A percentile compares a stretch with the other conserved stretches of the same genome.
Conservation (phyloP, 2,797 vertebrate species). For the Emys orbicularis region DNA sequence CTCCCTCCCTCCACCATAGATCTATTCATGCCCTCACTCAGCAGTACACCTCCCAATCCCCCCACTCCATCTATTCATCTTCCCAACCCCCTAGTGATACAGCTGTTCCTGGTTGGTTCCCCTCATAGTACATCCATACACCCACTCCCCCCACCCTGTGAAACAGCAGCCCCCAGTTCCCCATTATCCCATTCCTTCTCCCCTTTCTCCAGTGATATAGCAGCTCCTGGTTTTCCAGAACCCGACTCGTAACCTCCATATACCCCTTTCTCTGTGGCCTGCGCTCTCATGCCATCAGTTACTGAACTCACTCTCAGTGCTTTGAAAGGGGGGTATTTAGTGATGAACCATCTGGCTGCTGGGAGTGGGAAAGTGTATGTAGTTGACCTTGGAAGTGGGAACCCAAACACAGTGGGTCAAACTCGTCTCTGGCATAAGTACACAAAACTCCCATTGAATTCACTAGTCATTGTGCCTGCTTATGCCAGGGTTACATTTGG, state of each 20-base stretch:
- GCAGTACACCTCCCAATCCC: neutral
- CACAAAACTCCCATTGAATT: fast-evolving
- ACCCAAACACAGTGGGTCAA: neutral
- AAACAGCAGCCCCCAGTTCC: neutral
- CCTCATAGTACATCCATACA: neutral
- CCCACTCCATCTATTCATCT: neutral
- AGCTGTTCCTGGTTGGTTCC: neutral
- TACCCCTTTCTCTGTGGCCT: neutral
- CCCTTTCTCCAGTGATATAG: neutral
- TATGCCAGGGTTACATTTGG: neutral
- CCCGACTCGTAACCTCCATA: neutral
- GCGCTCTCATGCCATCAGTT: neutral
- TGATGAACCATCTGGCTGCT: neutral
- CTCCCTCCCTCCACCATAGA: neutral
- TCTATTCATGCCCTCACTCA: neutral
- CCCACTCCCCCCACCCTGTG: too few relatives aligned
- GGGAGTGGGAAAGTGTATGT: neutral
- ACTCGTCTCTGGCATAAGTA: neutral
- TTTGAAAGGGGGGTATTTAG: neutral
- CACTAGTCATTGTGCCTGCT: neutral
- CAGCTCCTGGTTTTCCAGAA: neutral
- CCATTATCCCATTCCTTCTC: neutral
- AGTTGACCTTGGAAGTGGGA: neutral
- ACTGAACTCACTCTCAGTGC: neutral
- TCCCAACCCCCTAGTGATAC: neutral